Conservation (phyloP, 1,140 invertebrate genomes). For the Pollicipes pollicipes region DNA sequence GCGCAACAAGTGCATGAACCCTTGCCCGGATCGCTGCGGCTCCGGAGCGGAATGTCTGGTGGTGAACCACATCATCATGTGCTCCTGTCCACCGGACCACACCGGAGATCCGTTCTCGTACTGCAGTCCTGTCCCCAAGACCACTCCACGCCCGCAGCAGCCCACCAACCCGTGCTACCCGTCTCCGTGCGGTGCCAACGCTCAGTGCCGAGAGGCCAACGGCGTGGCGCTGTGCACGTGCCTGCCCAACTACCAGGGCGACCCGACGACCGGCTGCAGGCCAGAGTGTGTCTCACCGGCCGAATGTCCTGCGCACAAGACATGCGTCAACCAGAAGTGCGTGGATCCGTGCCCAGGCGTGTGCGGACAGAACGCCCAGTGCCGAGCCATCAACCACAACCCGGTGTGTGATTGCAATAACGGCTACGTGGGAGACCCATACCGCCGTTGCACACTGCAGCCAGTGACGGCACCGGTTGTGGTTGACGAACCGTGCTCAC, state of each 20-base stretch:
- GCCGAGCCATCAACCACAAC: slow-evolving; percentile 17
- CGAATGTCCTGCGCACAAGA: too few relatives aligned
- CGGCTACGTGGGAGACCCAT: slow-evolving; percentile 19
- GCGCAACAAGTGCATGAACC: slow-evolving; percentile 56
- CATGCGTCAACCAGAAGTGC: slow-evolving; percentile 45
- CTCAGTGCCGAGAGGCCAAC: slow-evolving; percentile 27
- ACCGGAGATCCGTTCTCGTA: slow-evolving; percentile 15
- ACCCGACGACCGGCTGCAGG: slow-evolving; percentile 38
- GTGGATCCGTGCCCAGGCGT: slow-evolving; percentile 49
- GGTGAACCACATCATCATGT: slow-evolving; percentile 18
- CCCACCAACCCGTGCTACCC: slow-evolving; percentile 23
- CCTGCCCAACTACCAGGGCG: slow-evolving; percentile 21
- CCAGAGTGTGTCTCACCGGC: too few relatives aligned
- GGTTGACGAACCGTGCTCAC: too few relatives aligned
- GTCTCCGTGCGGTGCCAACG: slow-evolving; percentile 24
- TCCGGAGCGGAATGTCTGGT: slow-evolving; percentile 47
- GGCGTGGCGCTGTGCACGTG: slow-evolving; percentile 23
- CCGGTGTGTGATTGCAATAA: slow-evolving; percentile 19
- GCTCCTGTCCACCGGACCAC: slow-evolving; percentile 13
- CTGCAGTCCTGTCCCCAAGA: slow-evolving; percentile 18
- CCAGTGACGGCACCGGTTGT: too few relatives aligned
- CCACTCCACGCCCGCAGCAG: too few relatives aligned
- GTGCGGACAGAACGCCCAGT: slow-evolving; percentile 20
- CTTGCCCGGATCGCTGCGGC: slow-evolving; percentile 46
- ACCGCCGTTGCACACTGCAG: slow-evolving; percentile 15